Evolutionary conservation across 53 echinoderm and acorn worm species (phyloP).

Genomic region (Crossaster papposus): DNA sequence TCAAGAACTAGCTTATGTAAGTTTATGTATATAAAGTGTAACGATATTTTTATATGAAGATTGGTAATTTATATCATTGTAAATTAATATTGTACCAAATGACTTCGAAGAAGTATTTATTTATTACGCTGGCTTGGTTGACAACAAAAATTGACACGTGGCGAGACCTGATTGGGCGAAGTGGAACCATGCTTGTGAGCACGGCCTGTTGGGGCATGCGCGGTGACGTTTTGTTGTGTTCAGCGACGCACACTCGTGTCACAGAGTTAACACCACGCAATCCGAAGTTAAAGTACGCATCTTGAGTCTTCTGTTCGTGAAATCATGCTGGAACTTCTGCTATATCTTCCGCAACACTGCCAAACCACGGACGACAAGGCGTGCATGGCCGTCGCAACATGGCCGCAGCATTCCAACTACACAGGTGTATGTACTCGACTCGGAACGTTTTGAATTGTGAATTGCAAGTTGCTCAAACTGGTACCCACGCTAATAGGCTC

Average conservation of each 20-base stretch:
- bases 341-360: conserved; percentile 55
- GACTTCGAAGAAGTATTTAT: conserved; percentile 95
- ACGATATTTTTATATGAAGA: conserved; percentile 95
- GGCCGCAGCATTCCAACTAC: background rate
- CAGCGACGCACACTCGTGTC: background rate
- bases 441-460: conserved; percentile 6
- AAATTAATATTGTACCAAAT: conserved; percentile 92
- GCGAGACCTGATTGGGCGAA: conserved; percentile 29
- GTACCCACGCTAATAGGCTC: conserved; percentile 4
- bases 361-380: conserved; percentile 31
- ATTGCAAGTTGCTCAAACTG: conserved; percentile 6
- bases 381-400: conserved; percentile 1
- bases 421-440: background rate
- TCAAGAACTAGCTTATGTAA: conserved; percentile 63
- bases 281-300: background rate
- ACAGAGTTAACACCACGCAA: background rate
- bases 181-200: background rate
- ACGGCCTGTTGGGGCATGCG: conserved; percentile 7
- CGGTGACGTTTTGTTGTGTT: background rate
- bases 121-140: conserved; percentile 78
- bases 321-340: conserved; percentile 31
- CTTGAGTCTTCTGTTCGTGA: conserved; percentile 50
- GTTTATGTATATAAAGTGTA: conserved; percentile 77
- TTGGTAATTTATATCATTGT: conserved; percentile 92
- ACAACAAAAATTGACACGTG: conserved; percentile 44